phyloP scores from a whole-genome alignment of 53 echinoderm and acorn worm species.

The Echinarachnius parma region DNA sequence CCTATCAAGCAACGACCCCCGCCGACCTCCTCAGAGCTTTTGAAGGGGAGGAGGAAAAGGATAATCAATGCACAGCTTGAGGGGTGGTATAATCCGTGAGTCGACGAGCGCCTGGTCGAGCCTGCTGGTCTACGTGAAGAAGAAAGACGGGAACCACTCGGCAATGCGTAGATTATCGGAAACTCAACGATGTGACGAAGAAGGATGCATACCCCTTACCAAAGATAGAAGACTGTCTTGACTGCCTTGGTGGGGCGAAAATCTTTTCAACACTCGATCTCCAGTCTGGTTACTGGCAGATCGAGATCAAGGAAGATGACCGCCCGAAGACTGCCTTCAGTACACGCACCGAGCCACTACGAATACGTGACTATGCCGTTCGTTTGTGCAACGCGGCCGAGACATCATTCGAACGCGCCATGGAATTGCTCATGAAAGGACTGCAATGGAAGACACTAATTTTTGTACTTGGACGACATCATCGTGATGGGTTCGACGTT shows the following conservation, averaged over 20 bases:
- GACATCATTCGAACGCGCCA: constrained; percentile 30
- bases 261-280: constrained; percentile 50
- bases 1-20: no score
- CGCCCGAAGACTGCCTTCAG: constrained; percentile 49
- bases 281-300: constrained; percentile 61
- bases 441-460: constrained; percentile 53
- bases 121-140: constrained; percentile 41
- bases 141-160: constrained; percentile 45
- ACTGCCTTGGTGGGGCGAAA: constrained; percentile 18
- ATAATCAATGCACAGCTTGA: constrained; percentile 39
- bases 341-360: constrained; percentile 40
- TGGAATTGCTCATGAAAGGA: constrained; percentile 44
- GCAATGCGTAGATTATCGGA: constrained; percentile 54
- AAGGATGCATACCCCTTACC: neutral
- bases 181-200: constrained; percentile 42
- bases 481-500: constrained; percentile 32
- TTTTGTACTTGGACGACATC: constrained; percentile 43
- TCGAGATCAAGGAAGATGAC: constrained; percentile 42
- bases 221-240: neutral
- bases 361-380: constrained; percentile 53
- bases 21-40: constrained; percentile 39
- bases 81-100: constrained; percentile 18
- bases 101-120: constrained; percentile 49
- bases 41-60: constrained; percentile 47
- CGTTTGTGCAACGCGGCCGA: constrained; percentile 30